Base-by-base conservation (phyloP, 2,797 vertebrate species). In the Chrosomus eos region DNA sequence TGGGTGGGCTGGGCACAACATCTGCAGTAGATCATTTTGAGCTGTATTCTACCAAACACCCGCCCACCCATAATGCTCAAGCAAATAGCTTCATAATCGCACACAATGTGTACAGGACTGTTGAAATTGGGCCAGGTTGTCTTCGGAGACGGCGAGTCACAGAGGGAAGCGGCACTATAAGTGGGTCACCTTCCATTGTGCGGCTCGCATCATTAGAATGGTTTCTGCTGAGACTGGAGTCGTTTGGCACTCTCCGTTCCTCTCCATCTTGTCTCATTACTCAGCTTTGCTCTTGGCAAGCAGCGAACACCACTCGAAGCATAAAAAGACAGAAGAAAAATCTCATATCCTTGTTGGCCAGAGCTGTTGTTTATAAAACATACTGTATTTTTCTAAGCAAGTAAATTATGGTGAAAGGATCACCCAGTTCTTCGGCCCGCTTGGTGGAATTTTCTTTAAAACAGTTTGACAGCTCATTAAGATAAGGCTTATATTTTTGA, bases 101-200 rank as follows among this genome's bases (percentile, higher is more conserved):
- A 79, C 36, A 68, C 45, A 28, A 68, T 78, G 67, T 74, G 73
- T 53, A 86, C 53, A 81, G 70, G 62, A 76, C 67, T 33, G 36
- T 82, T 86, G 74, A 88, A 91, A 88, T 85, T 84, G 80, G 87
- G 84, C 80, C 87, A 88, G 82, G 86, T 80, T 80, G 83, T 88
- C 75, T 80, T 88, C 55, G 3, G 68, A 85, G 87, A 77, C 43
- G 48, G 76, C 62, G 36, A 82, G 48, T 43, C 81, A 73, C 82
- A 80, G 83, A 91, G 81, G 87, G 86, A 90, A 67, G 72, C 82
- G 62, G 71, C 79, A 81, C 82, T 91, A 85, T 91, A 91, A 93
- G 55, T 92, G 88, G 92, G 92, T 93, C 92, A 93, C 90, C 91
- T 88, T 90, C 85, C 82, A 88, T 86, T 91, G 90, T 92, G 84